Percentiles rank a stretch among this genome's conserved stretches.
Conservation (phyloP, 1,140 invertebrate species). For the Calliopsis andreniformis region DNA sequence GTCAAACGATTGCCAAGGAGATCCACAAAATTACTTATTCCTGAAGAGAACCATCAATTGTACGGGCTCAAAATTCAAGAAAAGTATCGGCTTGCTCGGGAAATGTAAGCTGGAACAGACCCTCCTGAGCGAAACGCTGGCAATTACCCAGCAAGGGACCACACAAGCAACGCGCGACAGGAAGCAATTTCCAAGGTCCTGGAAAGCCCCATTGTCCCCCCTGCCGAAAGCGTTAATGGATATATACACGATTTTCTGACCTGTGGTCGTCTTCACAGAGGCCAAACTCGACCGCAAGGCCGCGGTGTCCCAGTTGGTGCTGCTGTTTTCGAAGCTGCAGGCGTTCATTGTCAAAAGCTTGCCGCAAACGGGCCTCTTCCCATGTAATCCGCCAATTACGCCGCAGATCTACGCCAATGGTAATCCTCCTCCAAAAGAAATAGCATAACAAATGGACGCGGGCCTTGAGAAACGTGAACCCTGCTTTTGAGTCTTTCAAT, state of each 20-base stretch:
- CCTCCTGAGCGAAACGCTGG: not conserved
- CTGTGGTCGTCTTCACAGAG: constrained; percentile 68
- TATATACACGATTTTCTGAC: constrained; percentile 27
- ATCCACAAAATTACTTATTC: too few species aligned
- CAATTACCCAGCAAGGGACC: constrained; percentile 12
- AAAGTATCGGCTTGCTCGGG: too few species aligned
- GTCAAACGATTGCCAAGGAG: too few species aligned
- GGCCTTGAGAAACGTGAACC: not conserved
- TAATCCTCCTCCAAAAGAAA: constrained; percentile 52
- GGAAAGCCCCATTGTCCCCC: constrained; percentile 29
- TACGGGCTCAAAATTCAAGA: not conserved
- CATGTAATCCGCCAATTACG: constrained; percentile 78
- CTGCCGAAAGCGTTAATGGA: constrained; percentile 22
- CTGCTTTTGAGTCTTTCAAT: not conserved
- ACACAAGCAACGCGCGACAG: constrained; percentile 18
- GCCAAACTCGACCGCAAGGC: constrained; percentile 71
- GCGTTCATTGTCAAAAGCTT: constrained; percentile 71
- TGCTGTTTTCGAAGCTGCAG: constrained; percentile 78
- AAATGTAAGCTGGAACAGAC: not conserved
- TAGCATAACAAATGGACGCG: not conserved
- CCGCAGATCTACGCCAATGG: constrained; percentile 76
- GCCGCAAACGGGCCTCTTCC: constrained; percentile 72
- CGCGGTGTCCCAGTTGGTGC: constrained; percentile 74
- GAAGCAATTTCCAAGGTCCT: constrained; percentile 42
- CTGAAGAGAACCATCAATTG: too few species aligned